Evolutionary conservation across 2,888 invertebrate species (phyloP), one percentile per base, ranked within the genome.

Genomic region (Saturnia pavonia): DNA sequence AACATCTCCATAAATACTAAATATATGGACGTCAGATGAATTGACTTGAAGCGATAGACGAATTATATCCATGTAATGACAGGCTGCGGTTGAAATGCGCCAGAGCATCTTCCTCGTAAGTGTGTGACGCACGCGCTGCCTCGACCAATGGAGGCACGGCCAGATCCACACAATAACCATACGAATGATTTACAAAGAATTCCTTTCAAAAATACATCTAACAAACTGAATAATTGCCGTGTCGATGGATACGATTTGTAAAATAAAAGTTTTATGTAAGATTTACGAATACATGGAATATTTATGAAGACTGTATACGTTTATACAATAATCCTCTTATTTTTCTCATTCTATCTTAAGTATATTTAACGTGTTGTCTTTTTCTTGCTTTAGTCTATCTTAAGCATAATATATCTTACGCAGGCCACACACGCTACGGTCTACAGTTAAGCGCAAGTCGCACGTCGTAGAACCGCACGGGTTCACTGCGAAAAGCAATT

Each of bases 51-150:
- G n/a, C 19, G 34, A 63, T 63, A 40, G 19, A 63, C 40, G 40
- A 63, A 27, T 6, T 63, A 63, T 63, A 34, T 34, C n/a, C n/a
- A 40, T 1, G 57, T 27, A 40, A 63, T 63, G 34, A 19, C 63
- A 63, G 63, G 40, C 19, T 40, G 63, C 40, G 63, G 34, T 63
- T 34, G 65, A 65, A 66, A 51, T 40, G 69, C 71, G 57, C 69
- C 27, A 25, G 69, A 67, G 71, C 71, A 67, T 69, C 69, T 43
- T 71, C 67, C 34, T 1, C 60, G 25, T 77, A n/a, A n/a, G n/a
- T n/a, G n/a, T n/a, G n/a, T n/a, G 76, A 77, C 75, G 77, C 77
- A 76, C 68, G 69, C 45, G 22, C 72, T 4, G 45, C 66, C 45
- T 68, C 68, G 19, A 70, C 76, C 77, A 77, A 72, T 74, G 72